phyloP scores from a whole-genome alignment of 1,140 invertebrate genomes.

The Euura lappo region DNA sequence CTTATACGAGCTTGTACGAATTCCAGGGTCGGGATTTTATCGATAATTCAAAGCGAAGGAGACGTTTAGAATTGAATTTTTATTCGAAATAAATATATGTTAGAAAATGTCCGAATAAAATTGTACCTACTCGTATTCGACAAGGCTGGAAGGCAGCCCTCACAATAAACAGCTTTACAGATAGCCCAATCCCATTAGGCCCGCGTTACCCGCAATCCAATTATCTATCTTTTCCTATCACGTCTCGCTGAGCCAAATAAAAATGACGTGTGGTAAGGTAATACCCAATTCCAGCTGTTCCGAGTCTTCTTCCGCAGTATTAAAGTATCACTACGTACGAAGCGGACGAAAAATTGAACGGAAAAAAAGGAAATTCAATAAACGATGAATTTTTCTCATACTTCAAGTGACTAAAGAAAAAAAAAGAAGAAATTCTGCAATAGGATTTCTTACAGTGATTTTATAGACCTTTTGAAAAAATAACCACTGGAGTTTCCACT shows the following conservation, averaged over 20 bases:
- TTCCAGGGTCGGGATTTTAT: background rate
- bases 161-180: background rate
- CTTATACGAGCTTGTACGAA: background rate
- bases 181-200: background rate
- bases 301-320: background rate
- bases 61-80: background rate
- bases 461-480: no score
- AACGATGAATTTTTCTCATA: background rate
- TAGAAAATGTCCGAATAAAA: background rate
- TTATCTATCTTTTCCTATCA: background rate
- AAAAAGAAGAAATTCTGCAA: background rate
- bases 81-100: no score
- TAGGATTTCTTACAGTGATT: no score
- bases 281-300: background rate
- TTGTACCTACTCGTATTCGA: background rate
- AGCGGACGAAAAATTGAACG: background rate
- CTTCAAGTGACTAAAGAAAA: background rate
- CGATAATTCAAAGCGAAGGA: background rate
- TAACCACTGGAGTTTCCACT: no score
- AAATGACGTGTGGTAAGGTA: background rate
- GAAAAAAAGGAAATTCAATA: no score
- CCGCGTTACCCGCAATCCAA: background rate
- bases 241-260: slow-evolving; percentile 2
- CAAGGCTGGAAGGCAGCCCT: background rate
- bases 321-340: background rate